Evolutionary conservation across 2,797 vertebrate genomes (phyloP).

Genomic region (Selene dorsalis): DNA sequence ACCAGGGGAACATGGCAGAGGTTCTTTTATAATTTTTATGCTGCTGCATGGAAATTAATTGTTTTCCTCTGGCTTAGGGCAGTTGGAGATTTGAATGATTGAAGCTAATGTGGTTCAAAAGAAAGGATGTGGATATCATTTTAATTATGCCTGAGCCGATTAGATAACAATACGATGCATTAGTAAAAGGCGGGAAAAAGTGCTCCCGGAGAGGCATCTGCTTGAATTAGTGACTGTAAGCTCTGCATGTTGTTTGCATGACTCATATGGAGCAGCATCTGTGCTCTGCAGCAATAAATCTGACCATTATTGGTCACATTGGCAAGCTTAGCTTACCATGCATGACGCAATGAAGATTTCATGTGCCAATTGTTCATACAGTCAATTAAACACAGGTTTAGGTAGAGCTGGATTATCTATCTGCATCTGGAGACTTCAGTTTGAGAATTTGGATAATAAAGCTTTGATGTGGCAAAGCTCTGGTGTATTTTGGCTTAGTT

Average conservation of each 20-base stretch:
- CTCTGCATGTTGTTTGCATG: slow-evolving; percentile 61
- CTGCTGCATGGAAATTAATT: slow-evolving; percentile 49
- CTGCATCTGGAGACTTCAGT: slow-evolving; percentile 7
- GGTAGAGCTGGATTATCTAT: slow-evolving; percentile 17
- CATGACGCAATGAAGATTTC: slow-evolving; percentile 36
- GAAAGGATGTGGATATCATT: slow-evolving; percentile 65
- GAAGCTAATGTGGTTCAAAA: slow-evolving; percentile 55
- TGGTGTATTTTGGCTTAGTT: not conserved
- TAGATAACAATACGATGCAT: slow-evolving; percentile 70
- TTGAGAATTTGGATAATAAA: slow-evolving; percentile 10
- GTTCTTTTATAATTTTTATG: slow-evolving; percentile 8
- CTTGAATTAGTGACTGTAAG: slow-evolving; percentile 58
- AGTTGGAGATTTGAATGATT: slow-evolving; percentile 60
- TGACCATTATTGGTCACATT: slow-evolving; percentile 56
- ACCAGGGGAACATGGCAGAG: not conserved
- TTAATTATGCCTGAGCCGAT: slow-evolving; percentile 74
- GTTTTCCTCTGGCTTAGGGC: slow-evolving; percentile 66
- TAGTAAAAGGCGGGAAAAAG: slow-evolving; percentile 71
- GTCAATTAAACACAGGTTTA: slow-evolving; percentile 24
- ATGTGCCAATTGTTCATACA: not conserved
- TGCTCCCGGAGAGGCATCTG: slow-evolving; percentile 62
- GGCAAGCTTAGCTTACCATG: slow-evolving; percentile 25
- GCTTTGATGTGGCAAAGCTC: not conserved
- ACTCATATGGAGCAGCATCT: slow-evolving; percentile 73
- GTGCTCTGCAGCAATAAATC: slow-evolving; percentile 60